Evolutionary conservation across 2,113 vertebrate species (phyloP), one percentile per base, ranked within the genome.

Genomic region (Ictidomys tridecemlineatus): DNA sequence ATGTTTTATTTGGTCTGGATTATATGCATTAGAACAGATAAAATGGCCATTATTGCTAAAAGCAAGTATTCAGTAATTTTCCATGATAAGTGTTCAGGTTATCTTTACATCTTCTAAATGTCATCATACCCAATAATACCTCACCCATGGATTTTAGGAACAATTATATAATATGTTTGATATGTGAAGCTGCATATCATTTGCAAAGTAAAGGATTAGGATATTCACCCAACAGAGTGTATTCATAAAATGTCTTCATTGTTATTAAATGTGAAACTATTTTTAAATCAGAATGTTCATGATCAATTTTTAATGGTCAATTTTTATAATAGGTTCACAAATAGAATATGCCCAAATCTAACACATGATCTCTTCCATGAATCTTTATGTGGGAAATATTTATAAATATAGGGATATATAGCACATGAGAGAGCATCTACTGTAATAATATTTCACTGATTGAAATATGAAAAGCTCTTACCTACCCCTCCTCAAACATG

Each of bases 251-350:
- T 73, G 32, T 85, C 14, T 63, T 83, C 17, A 53, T 79, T 89
- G 10, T 82, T 97, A 78, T 82, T 85, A 78, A 85, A 79, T 65
- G 17, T 83, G 69, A 89, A 89, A 13, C 16, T 83, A 92, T 80
- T 94, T 89, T 84, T 87, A 74, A 93, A 90, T 92, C 56, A 87
- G 76, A 74, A 74, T 72, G 6, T 42, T 8, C 39, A 63, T 85
- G 42, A 78, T 56, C 87, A 69, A 39, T 18, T 48, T 94, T 78
- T 76, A 85, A 53, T 74, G 34, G 22, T 80, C 18, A 85, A 1
- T 34, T 80, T 79, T 90, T 65, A 85, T 0, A 73, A 37, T 53
- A 90, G 24, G 28, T 84, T 83, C 53, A 65, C n/a, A 67, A 92
- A 96, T 34, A 89, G 11, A 85, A 18, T 67, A 70, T 61, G 8